Percentiles rank a stretch among this genome's conserved stretches.
Evolutionary conservation across 2,888 invertebrate species (phyloP).

Genomic region (Sicus ferrugineus): DNA sequence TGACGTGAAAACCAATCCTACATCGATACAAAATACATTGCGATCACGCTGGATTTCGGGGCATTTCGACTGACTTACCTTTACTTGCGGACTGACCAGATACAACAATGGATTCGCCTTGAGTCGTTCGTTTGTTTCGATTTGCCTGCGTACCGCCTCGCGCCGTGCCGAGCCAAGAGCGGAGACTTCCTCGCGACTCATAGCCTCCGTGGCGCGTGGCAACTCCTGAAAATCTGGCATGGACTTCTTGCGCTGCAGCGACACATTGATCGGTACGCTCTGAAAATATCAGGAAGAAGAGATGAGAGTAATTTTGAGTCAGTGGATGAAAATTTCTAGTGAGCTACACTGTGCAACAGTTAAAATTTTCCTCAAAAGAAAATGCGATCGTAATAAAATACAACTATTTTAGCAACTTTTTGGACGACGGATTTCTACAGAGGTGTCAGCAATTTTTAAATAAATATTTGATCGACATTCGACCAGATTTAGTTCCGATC

Average conservation of each 20-base stretch:
- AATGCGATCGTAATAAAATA: neutral
- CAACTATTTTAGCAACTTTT: too few species aligned
- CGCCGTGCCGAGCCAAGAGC: conserved; percentile 91
- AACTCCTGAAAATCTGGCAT: conserved; percentile 92
- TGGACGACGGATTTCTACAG: too few species aligned
- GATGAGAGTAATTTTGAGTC: neutral
- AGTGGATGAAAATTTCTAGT: neutral
- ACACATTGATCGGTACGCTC: conserved; percentile 80
- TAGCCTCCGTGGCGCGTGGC: conserved; percentile 80
- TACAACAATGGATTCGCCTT: conserved; percentile 94
- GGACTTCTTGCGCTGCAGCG: conserved; percentile 93
- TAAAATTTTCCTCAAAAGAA: neutral
- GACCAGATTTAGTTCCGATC: too few species aligned
- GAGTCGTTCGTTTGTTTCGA: conserved; percentile 89
- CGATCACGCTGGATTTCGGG: neutral
- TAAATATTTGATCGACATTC: too few species aligned
- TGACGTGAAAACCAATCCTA: conserved; percentile 97
- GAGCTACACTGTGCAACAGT: neutral
- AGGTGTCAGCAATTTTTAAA: too few species aligned
- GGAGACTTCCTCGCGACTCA: conserved; percentile 96
- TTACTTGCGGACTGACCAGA: conserved; percentile 95
- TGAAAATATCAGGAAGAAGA: conserved; percentile 60
- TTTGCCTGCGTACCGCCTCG: conserved; percentile 91
- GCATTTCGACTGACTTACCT: conserved; percentile 69
- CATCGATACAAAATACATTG: conserved; percentile 18